Conservation (phyloP, 1,140 invertebrate species). For the Bombyx mandarina region DNA sequence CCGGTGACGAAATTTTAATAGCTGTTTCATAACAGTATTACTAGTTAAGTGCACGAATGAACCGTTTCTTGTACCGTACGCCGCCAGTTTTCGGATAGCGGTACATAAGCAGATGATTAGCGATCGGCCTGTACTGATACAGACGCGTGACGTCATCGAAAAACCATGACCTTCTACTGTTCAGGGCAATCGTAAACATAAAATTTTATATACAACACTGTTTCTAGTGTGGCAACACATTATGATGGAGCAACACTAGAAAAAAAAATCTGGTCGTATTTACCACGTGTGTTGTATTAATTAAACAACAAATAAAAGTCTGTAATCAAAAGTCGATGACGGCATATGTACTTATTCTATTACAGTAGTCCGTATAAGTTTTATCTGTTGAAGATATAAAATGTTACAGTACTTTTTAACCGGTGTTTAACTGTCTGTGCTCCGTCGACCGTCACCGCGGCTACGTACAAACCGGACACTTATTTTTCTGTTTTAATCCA, state of each 20-base stretch:
- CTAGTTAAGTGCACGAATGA: slow-evolving; percentile 49
- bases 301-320: too few relatives aligned
- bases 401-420: slow-evolving; percentile 22
- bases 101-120: slow-evolving; percentile 61
- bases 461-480: slow-evolving; percentile 14
- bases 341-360: too few relatives aligned
- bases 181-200: too few relatives aligned
- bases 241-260: too few relatives aligned
- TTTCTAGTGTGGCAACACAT: too few relatives aligned
- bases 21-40: slow-evolving; percentile 63
- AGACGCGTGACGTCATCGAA: too few relatives aligned
- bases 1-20: slow-evolving; percentile 33
- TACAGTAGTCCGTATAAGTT: too few relatives aligned
- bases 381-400: slow-evolving; percentile 4
- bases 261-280: too few relatives aligned
- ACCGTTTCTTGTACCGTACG: slow-evolving; percentile 57
- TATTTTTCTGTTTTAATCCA: slow-evolving; percentile 8
- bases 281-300: too few relatives aligned
- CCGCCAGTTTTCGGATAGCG: slow-evolving; percentile 62
- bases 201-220: too few relatives aligned
- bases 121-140: neutral
- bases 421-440: slow-evolving; percentile 31
- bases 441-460: slow-evolving; percentile 20
- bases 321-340: too few relatives aligned
- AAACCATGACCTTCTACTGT: too few relatives aligned